Evolutionary conservation across 1,140 invertebrate genomes (phyloP), one percentile per base, ranked within the genome.

Genomic region (Pachyrhynchus sulphureomaculatus): DNA sequence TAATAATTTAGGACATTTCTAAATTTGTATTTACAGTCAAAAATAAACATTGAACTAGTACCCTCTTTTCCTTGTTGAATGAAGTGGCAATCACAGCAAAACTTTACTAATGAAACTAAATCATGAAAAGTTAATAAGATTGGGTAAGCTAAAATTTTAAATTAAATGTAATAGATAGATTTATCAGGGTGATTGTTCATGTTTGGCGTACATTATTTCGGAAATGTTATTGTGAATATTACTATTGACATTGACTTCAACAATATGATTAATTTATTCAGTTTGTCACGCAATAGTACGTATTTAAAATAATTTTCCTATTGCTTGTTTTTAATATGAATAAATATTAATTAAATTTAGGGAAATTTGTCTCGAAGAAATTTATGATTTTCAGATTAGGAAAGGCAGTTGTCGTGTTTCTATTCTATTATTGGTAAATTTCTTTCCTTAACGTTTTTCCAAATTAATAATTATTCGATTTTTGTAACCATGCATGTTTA

Each of bases 231-330:
- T 42, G 39, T 42, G 39, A 42, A 42, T 42, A 42, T 42, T 42
- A 42, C 39, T 42, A 42, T 42, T 42, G 15, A 42, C 18, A 42
- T 42, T 42, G 39, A 42, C 39, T 42, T 42, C 39, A 42, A 42
- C 39, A 42, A 20, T 18, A 42, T 12, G 39, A 42, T 42, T 42
- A 42, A 42, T 42, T 20, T 42, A 42, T 42, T 18, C 12, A 17
- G 39, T 20, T 12, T 13, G 39, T 42, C 39, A 42, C 39, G 6
- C 39, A 42, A 42, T 12, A 15, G 15, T 42, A 15, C 39, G 21
- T 15, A 42, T 42, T 42, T 42, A 42, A 42, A 42, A 42, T 42
- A 42, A 42, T 42, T 42, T 42, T 8, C 18, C 39, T 20, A 18
- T 42, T 42, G 39, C 8, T 21, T 42, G 39, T 4, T 42, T 42